Conservation (phyloP, 2,113 vertebrate species). For the Corvus hawaiiensis region DNA sequence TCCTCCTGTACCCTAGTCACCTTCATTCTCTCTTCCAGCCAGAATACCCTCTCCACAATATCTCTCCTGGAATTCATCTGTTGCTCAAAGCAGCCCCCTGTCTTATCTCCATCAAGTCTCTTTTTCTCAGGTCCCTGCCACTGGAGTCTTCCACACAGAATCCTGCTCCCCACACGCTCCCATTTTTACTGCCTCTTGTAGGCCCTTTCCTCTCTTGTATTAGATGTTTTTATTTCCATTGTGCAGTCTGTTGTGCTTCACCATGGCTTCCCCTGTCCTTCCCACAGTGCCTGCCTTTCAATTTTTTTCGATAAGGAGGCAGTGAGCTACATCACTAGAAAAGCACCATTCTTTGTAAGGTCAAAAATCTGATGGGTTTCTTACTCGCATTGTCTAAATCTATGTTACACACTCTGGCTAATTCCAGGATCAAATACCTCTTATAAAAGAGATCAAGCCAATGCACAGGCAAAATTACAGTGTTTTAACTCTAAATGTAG, state of each 20-base stretch:
- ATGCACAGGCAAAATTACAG: not conserved
- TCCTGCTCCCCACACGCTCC: fast-evolving
- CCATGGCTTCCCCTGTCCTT: not conserved
- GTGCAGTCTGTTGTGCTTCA: not conserved
- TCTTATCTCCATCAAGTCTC: fast-evolving
- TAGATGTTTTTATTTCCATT: not conserved
- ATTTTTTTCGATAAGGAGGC: not conserved
- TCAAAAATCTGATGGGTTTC: not conserved
- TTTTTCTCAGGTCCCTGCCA: not conserved
- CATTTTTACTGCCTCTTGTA: not conserved
- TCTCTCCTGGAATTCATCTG: not conserved
- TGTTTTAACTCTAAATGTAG: constrained; percentile 6
- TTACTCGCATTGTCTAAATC: not conserved
- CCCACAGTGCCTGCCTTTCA: not conserved
- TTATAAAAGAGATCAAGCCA: not conserved
- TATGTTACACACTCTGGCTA: not conserved
- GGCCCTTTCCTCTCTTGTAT: not conserved
- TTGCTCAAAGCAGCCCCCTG: not conserved
- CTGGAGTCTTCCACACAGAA: not conserved
- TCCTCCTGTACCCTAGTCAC: not conserved
- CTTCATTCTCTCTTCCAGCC: not conserved
- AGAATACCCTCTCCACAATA: not conserved
- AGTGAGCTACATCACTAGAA: not conserved
- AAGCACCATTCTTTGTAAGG: not conserved
- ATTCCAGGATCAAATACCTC: not conserved